These are phyloP conservation scores for Edolisoma coerulescens DNA, from an alignment of 2,113 vertebrate species.

Conservation along the genomic window DNA sequence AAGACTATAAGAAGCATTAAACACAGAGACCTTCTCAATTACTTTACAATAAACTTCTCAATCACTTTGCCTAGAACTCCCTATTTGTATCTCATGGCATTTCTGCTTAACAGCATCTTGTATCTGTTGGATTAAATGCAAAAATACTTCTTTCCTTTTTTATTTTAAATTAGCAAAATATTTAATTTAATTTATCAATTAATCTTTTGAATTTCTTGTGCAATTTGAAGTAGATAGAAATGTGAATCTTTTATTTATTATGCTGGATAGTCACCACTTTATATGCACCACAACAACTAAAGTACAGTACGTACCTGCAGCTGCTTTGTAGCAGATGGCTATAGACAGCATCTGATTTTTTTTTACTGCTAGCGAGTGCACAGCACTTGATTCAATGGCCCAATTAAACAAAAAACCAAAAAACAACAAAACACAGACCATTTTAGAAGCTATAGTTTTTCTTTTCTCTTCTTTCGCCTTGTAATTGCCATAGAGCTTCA, in stretches of 20 bases:
- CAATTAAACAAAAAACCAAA: not conserved
- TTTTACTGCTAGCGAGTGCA: not conserved
- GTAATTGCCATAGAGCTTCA: not conserved
- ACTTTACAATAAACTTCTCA: not conserved
- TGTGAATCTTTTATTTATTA: not conserved
- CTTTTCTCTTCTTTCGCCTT: not conserved
- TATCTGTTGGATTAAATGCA: not conserved
- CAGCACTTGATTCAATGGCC: not conserved
- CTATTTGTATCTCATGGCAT: not conserved
- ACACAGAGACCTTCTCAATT: not conserved
- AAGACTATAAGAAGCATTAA: not conserved
- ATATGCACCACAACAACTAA: not conserved
- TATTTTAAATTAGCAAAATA: not conserved
- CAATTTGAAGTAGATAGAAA: not conserved
- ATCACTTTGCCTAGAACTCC: not conserved
- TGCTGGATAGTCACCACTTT: not conserved
- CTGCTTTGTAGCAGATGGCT: constrained; percentile 50
- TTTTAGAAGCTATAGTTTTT: not conserved
- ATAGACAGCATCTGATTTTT: not conserved
- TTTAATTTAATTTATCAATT: not conserved
- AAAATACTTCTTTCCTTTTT: not conserved
- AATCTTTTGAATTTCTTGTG: not conserved
- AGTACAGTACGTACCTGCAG: constrained; percentile 33
- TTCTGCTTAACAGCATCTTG: not conserved
- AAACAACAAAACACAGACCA: not conserved